Percentiles rank a stretch among this genome's conserved stretches.
phyloP scores from a whole-genome alignment of 2,888 invertebrate genomes.

The Ornithoptera priamus region DNA sequence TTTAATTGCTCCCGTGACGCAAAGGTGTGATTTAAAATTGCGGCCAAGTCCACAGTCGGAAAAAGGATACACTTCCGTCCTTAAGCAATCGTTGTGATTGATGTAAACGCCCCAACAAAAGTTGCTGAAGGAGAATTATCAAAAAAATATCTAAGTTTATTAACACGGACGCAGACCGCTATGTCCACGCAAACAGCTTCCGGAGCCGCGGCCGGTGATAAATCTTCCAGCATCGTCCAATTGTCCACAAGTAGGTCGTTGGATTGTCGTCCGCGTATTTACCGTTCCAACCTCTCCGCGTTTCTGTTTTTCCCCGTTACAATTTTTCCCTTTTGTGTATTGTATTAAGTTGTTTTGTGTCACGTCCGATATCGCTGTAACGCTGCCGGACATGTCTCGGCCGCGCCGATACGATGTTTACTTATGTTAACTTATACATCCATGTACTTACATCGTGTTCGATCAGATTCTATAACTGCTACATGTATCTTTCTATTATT shows the following conservation, averaged over 20 bases:
- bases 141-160: no score
- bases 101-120: no score
- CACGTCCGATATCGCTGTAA: conserved; percentile 43
- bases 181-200: conserved; percentile 11
- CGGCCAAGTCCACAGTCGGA: no score
- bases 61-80: no score
- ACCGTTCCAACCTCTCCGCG: conserved; percentile 51
- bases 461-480: neutral
- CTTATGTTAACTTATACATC: neutral
- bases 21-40: no score
- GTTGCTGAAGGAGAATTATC: no score
- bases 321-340: conserved; percentile 64
- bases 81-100: no score
- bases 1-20: no score
- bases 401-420: neutral
- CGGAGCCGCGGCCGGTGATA: conserved; percentile 50
- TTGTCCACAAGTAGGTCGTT: conserved; percentile 73
- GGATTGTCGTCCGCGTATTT: conserved; percentile 69
- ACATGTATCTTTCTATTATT: no score
- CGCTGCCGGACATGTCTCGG: conserved; percentile 34
- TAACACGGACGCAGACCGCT: neutral
- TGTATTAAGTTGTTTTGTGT: conserved; percentile 64
- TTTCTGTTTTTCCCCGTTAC: conserved; percentile 65
- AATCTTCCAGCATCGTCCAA: conserved; percentile 65
- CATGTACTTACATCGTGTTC: neutral